These are phyloP conservation scores for Neodon shergylaensis DNA, from an alignment of 2,113 vertebrate genomes.

Conservation along the genomic window DNA sequence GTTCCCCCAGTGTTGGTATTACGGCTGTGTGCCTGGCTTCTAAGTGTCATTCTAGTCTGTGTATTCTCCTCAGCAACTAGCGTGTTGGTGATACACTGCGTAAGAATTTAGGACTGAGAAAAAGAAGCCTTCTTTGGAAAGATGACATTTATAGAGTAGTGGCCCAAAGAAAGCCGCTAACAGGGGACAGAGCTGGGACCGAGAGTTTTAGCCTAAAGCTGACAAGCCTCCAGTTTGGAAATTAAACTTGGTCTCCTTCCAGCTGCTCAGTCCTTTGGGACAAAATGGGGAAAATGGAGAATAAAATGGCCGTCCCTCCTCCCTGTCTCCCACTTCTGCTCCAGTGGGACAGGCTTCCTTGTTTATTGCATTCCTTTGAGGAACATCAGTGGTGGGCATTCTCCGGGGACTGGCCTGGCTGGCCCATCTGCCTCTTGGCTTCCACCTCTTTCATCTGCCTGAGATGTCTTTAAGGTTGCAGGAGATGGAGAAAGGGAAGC, in stretches of 20 bases:
- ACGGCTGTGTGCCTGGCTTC: background rate
- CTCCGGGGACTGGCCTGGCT: background rate
- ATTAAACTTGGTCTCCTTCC: background rate
- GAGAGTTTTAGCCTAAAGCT: background rate
- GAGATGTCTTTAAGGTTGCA: background rate
- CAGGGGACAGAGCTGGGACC: background rate
- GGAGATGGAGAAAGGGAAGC: background rate
- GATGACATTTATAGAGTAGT: background rate
- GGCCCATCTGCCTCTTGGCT: background rate
- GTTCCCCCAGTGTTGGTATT: background rate
- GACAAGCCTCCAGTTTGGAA: background rate
- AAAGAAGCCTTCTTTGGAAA: background rate
- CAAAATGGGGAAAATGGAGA: background rate
- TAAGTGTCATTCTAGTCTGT: background rate
- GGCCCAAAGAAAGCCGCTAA: background rate
- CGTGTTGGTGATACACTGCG: background rate
- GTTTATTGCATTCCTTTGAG: conserved; percentile 49
- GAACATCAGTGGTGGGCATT: conserved; percentile 3
- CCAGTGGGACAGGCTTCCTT: background rate
- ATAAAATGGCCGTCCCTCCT: background rate
- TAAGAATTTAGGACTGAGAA: background rate
- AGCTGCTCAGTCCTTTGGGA: background rate
- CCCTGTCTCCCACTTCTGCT: background rate
- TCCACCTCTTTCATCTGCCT: background rate
- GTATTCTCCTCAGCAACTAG: background rate